Conservation (phyloP, 2,797 vertebrate species). For the Anomalospiza imberbis region DNA sequence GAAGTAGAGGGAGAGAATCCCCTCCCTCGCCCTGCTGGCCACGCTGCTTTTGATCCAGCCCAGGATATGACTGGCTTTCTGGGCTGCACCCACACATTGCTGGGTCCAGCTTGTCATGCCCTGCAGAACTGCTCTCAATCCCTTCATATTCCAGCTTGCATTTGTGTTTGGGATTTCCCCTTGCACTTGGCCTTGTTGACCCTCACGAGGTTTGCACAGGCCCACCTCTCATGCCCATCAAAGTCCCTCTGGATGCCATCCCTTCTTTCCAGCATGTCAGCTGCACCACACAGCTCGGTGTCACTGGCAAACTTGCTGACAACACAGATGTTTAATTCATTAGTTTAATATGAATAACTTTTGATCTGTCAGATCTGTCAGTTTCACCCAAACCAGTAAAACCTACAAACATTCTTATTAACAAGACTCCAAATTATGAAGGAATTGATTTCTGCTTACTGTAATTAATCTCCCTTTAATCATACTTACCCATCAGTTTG, state of each 20-base stretch:
- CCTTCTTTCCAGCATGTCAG: neutral
- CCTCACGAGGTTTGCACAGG: neutral
- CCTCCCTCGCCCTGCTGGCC: neutral
- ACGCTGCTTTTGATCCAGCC: neutral
- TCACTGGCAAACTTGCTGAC: neutral
- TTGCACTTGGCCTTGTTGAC: neutral
- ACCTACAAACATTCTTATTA: neutral
- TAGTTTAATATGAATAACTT: neutral
- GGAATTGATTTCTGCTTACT: neutral
- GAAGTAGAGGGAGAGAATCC: neutral
- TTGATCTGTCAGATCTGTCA: neutral
- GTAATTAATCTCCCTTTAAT: neutral
- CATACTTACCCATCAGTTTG: slow-evolving; percentile 85
- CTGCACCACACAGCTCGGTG: neutral
- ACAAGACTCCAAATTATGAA: neutral
- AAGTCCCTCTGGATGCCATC: neutral
- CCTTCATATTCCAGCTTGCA: neutral
- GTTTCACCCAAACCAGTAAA: neutral
- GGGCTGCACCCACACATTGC: neutral
- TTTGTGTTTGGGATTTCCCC: neutral
- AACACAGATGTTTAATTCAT: neutral
- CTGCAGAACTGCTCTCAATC: neutral
- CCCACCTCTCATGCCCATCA: neutral
- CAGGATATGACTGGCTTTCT: neutral
- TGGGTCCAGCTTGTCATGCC: neutral